Conservation (phyloP, 2,888 invertebrate genomes). For the Troides aeacus region DNA sequence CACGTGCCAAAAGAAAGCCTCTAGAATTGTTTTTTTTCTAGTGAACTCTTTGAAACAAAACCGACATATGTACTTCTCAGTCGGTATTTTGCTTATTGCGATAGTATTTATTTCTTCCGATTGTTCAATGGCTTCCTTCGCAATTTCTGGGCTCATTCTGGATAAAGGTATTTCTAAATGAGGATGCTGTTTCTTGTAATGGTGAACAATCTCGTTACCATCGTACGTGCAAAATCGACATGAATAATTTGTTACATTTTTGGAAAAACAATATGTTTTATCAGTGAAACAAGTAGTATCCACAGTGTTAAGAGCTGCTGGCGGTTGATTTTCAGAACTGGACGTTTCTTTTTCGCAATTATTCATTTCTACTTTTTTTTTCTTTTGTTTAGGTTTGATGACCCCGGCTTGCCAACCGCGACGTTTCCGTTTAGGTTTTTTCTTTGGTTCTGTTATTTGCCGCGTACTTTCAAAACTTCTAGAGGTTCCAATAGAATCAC, state of each 20-base stretch:
- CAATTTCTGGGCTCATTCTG: slow-evolving; percentile 74
- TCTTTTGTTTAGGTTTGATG: slow-evolving; percentile 60
- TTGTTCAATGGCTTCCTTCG: slow-evolving; percentile 78
- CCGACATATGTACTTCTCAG: slow-evolving; percentile 61
- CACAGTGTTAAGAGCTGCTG: slow-evolving; percentile 39
- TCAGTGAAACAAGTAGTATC: slow-evolving; percentile 63
- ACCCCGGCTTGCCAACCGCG: slow-evolving; percentile 63
- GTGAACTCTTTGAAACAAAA: slow-evolving; percentile 67
- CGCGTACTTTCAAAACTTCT: slow-evolving; percentile 58
- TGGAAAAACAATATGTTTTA: slow-evolving; percentile 65
- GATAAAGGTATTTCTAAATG: slow-evolving; percentile 83
- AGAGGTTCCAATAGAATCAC: slow-evolving; percentile 55
- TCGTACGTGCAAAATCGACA: slow-evolving; percentile 82
- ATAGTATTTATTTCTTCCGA: slow-evolving; percentile 66
- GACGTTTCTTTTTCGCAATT: slow-evolving; percentile 28
- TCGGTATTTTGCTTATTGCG: slow-evolving; percentile 54
- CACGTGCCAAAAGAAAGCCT: slow-evolving; percentile 85
- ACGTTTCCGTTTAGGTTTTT: slow-evolving; percentile 59
- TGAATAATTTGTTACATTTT: slow-evolving; percentile 57
- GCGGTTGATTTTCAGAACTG: neutral
- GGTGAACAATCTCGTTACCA: slow-evolving; percentile 82
- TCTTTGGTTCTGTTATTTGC: slow-evolving; percentile 51
- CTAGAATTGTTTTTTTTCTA: slow-evolving; percentile 49
- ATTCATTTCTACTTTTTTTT: slow-evolving; percentile 49
- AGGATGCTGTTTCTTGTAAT: slow-evolving; percentile 83